phyloP scores from a whole-genome alignment of 2,888 invertebrate species.

The Apamea monoglypha region DNA sequence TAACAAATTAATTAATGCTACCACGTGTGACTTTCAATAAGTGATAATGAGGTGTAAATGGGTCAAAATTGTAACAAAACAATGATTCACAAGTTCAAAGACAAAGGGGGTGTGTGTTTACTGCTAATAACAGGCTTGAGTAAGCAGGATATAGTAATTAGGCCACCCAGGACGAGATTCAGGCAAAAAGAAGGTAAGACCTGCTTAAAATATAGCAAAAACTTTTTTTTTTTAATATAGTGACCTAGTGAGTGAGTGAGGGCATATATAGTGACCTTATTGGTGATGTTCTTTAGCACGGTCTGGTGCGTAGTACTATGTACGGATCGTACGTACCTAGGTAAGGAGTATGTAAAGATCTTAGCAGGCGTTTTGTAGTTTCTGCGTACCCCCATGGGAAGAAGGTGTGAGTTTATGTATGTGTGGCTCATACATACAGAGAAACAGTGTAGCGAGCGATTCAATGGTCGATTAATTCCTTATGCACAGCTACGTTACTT shows the following conservation, averaged over 20 bases:
- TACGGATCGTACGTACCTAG: neutral
- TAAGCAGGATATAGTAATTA: neutral
- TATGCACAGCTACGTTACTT: neutral
- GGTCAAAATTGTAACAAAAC: conserved; percentile 54
- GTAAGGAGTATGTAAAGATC: neutral
- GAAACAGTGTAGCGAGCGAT: neutral
- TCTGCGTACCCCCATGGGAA: neutral
- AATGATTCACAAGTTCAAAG: conserved; percentile 59
- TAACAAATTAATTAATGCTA: conserved; percentile 9
- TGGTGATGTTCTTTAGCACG: neutral
- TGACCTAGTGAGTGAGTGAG: too few species aligned
- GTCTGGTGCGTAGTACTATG: neutral
- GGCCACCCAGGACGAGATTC: neutral
- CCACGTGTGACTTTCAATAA: conserved; percentile 36
- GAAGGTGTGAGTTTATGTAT: neutral
- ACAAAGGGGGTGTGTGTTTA: conserved; percentile 46
- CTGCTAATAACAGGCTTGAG: neutral
- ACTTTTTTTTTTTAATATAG: neutral
- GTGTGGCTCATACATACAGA: neutral
- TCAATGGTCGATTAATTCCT: neutral
- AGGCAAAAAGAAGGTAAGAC: neutral
- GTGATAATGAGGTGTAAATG: conserved; percentile 42
- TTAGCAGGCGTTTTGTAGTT: neutral
- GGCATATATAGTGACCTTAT: too few species aligned
- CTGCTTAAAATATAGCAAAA: neutral